Base-by-base conservation (phyloP, 2,797 vertebrate genomes). In the Coranthus polyacanthus region DNA sequence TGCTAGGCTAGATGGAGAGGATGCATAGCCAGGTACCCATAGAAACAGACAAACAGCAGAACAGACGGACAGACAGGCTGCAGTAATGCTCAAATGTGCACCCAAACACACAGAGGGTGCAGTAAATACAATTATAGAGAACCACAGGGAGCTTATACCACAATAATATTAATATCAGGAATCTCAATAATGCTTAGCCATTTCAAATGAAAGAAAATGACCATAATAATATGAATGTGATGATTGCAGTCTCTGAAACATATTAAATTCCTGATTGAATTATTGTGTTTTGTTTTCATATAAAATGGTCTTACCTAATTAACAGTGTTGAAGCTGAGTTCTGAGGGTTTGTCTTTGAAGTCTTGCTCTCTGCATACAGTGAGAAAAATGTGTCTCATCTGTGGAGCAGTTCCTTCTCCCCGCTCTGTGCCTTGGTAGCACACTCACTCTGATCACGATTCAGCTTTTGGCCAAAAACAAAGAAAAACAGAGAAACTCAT, bases 401-500 rank as follows among this genome's bases (percentile, higher is more conserved):
- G 49, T 62, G 59, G 9, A 68, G 62, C 59, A 13, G 63, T 58
- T 75, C 36, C 65, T 59, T 78, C 63, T 56, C 59, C 56, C 51
- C 12, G 49, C 67, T 72, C 73, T 47, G 68, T 47, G 80, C 46
- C 60, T 62, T 13, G 32, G 74, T 79, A 64, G 66, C 70, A 53
- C 20, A 5, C 51, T 81, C 55, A 55, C 70, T 87, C 68, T 78
- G 73, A 84, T 88, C 83, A 83, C 44, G 57, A 90, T 75, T 88
- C 82, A 81, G 89, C 89, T 89, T 71, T 81, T 82, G 89, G 88
- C 75, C 74, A 79, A 79, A 87, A 88, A 82, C 68, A 82, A 85
- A 82, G 75, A 85, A 88, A 46, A 82, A 88, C 37, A 73, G 46
- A 75, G 65, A 78, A 86, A 85, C 79, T 89, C 84, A 87, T 90